These are phyloP conservation scores for Anoplius nigerrimus DNA, from an alignment of 2,888 invertebrate genomes.

Conservation along the genomic window DNA sequence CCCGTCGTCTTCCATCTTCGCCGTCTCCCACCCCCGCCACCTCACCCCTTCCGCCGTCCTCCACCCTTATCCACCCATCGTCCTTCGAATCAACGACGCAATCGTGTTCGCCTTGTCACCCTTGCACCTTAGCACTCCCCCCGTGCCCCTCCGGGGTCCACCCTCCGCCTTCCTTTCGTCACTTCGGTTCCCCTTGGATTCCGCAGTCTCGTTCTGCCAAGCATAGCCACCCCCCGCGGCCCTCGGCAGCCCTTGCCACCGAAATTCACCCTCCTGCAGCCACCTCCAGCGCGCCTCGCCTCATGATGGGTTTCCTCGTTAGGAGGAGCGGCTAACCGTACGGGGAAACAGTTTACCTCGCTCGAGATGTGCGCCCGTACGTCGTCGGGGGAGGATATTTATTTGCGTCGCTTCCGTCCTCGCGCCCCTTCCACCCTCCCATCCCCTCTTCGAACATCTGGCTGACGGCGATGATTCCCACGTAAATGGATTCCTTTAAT, in stretches of 20 bases:
- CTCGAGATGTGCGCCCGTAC: not conserved
- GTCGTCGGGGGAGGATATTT: not conserved
- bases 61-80: not conserved
- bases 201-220: constrained; percentile 19
- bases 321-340: constrained; percentile 47
- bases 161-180: constrained; percentile 22
- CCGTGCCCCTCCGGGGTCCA: constrained; percentile 7
- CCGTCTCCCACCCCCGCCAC: constrained; percentile 29
- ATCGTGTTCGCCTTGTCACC: constrained; percentile 37
- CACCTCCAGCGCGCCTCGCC: constrained; percentile 31
- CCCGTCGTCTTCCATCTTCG: not conserved
- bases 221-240: constrained; percentile 8
- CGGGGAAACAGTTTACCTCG: constrained; percentile 14
- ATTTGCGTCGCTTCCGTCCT: constrained; percentile 8
- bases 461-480: not conserved
- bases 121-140: constrained; percentile 5
- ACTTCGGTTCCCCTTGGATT: constrained; percentile 12
- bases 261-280: constrained; percentile 41
- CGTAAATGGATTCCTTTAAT: constrained; percentile 3
- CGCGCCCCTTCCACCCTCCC: not conserved
- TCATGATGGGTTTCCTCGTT: constrained; percentile 42
- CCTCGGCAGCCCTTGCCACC: constrained; percentile 8
- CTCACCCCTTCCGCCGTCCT: constrained; percentile 4
- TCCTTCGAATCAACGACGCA: constrained; percentile 39
- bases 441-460: not conserved